Evolutionary conservation across 2,888 invertebrate species (phyloP), one percentile per base, ranked within the genome.

Genomic region (Parasteatoda lunata): DNA sequence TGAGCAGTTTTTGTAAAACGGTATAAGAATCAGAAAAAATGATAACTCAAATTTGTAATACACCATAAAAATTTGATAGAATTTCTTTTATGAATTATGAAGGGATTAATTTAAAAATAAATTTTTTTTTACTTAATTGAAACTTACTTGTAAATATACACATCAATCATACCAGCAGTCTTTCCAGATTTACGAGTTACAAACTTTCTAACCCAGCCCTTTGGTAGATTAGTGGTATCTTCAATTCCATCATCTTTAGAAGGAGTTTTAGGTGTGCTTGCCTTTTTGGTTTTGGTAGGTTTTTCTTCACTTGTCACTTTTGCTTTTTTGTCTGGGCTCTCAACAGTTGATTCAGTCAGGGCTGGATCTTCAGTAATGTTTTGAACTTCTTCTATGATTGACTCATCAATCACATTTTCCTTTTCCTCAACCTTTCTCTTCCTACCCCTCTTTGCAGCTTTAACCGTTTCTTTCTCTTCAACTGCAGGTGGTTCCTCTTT

Each of bases 101-200:
- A 30, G 30, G 30, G 2, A 30, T 30, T 30, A 30, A 30, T 30
- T 30, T 30, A 30, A 30, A 30, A 30, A 30, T 1, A 30, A 30
- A 30, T 30, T 30, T 30, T 30, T 30, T 30, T 30, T 30, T 30
- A 30, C 2, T 30, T 4, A 54, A 54, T 69, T 13, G 30, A 47
- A n/a, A 81, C 49, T 77, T 72, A 87, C 87, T 82, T 87, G 49
- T 82, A 87, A 65, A 82, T 73, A 73, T 87, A 87, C 7, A 87
- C 48, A 73, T 87, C 87, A 72, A 77, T 69, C 15, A 69, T 71
- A 2, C 87, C 87, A 5, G 82, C 82, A n/a, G 87, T 73, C 64
- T 87, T 87, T 11, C 87, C 87, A 30, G 87, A 73, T 73, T 82
- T 81, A 30, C 87, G 66, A 4, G 68, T 69, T 13, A 87, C 87